Percentiles rank a stretch among this genome's conserved stretches.
Conservation (phyloP, 2,797 vertebrate species). For the Chiloscyllium punctatum region DNA sequence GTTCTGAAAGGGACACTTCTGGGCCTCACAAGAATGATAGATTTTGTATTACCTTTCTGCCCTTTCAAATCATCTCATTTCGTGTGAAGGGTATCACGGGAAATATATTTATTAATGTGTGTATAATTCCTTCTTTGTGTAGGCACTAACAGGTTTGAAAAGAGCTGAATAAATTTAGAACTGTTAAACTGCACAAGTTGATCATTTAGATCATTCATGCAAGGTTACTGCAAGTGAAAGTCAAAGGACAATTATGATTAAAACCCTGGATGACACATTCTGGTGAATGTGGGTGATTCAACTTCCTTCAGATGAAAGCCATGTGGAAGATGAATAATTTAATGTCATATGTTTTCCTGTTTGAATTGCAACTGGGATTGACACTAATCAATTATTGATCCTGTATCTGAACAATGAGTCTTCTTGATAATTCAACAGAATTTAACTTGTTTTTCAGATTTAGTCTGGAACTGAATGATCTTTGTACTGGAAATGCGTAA, state of each 20-base stretch:
- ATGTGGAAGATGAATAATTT: neutral
- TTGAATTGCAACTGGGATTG: constrained; percentile 16
- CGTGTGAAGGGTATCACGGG: neutral
- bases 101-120: neutral
- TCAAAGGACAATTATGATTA: constrained; percentile 21
- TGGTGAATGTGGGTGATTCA: neutral
- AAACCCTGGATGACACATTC: neutral
- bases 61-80: neutral
- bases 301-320: constrained; percentile 3
- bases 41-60: neutral
- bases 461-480: neutral
- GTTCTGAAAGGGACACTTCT: neutral
- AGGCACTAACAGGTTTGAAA: neutral
- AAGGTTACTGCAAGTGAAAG: neutral
- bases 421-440: neutral
- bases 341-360: neutral
- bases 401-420: neutral
- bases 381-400: constrained; percentile 22
- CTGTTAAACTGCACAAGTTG: neutral
- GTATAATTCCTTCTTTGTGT: neutral
- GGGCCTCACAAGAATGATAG: neutral
- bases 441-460: constrained; percentile 2
- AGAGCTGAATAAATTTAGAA: neutral
- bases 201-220: neutral
- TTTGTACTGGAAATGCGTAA: neutral